Evolutionary conservation across 1,140 invertebrate genomes (phyloP).

Genomic region (Halesus radiatus): DNA sequence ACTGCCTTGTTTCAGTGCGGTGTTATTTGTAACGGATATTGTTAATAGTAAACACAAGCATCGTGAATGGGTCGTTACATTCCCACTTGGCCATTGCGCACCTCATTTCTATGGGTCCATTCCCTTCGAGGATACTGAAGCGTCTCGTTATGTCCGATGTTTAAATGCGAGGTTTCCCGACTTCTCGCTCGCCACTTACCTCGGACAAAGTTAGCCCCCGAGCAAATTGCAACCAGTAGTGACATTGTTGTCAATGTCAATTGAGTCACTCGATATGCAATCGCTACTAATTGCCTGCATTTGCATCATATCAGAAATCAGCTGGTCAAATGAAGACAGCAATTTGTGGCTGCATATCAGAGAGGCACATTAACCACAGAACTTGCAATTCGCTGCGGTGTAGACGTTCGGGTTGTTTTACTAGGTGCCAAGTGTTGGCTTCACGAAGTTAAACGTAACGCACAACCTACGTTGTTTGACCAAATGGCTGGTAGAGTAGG

Average conservation of each 20-base stretch:
- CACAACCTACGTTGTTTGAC: neutral
- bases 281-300: too few species aligned
- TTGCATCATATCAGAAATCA: too few species aligned
- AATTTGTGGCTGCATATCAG: too few species aligned
- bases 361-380: neutral
- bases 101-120: constrained; percentile 5
- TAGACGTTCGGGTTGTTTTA: neutral
- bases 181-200: neutral
- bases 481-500: neutral
- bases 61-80: constrained; percentile 16
- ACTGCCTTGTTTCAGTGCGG: constrained; percentile 4
- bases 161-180: neutral
- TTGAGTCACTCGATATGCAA: too few species aligned
- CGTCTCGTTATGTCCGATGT: neutral
- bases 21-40: constrained; percentile 18
- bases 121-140: neutral
- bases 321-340: too few species aligned
- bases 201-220: neutral
- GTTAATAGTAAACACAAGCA: constrained; percentile 1
- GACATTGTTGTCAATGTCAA: too few species aligned
- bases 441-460: neutral
- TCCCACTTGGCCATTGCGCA: neutral
- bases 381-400: neutral
- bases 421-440: neutral
- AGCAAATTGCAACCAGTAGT: neutral